Evolutionary conservation across 2,113 vertebrate species (phyloP), one percentile per base, ranked within the genome.

Genomic region (Pelmatolapia mariae): DNA sequence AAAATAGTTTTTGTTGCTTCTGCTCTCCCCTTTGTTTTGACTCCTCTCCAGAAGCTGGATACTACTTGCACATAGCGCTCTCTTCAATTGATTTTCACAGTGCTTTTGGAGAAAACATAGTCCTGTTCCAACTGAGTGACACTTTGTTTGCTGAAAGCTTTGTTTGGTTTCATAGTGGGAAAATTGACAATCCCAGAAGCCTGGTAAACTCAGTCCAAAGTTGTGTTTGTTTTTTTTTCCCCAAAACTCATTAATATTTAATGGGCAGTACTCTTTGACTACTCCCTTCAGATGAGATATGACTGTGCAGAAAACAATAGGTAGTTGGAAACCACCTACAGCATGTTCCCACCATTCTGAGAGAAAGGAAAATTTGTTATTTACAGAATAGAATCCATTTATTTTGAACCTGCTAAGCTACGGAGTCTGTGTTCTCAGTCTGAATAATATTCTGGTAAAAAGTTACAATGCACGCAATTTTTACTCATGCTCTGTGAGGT

Each of bases 241-340:
- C 9, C 9, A 33, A 33, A 82, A 80, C 43, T 82, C 26, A 76
- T 87, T 76, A 76, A 88, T 89, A 91, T 85, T 86, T 86, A 61
- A 18, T 19, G 57, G 66, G 36, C 33, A 36, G 36, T 0, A 8
- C 54, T 45, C 68, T 50, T 68, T 54, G 71, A 33, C 61, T 80
- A 43, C 33, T 12, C 31, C 4, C 16, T 90, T 73, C 45, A 73
- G 5, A 26, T 15, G 26, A 26, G 45, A 36, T 36, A 56, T 18
- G 26, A 89, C 40, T 26, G 40, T 0, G 16, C 29, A 2, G 73
- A 38, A 15, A 91, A 84, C 40, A 43, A 45, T 73, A 45, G 18
- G 47, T 22, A 31, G 61, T 79, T 10, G 13, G 78, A 86, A 84
- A 93, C 19, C 59, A 80, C 61, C 79, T 1, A 7, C 50, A 78